These are phyloP conservation scores for Aphelinus atriplicis DNA, from an alignment of 1,140 invertebrate genomes.

Conservation along the genomic window DNA sequence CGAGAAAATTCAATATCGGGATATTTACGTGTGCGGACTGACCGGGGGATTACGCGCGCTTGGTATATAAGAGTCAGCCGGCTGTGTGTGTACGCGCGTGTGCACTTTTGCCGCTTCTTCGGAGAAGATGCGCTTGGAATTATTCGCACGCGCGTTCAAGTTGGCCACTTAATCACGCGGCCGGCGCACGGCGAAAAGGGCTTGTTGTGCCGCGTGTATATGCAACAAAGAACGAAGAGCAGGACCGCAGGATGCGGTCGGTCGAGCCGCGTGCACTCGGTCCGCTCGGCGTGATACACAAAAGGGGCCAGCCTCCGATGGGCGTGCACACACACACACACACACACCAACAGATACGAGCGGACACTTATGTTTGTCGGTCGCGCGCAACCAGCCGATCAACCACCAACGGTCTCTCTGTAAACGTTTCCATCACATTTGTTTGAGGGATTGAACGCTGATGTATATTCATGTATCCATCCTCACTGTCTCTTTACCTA, in stretches of 20 bases:
- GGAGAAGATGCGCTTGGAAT: conserved; percentile 45
- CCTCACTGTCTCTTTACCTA: too few relatives aligned
- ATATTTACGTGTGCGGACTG: conserved; percentile 17
- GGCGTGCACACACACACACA: too few relatives aligned
- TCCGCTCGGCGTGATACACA: background rate
- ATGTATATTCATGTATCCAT: background rate
- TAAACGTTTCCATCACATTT: conserved; percentile 28
- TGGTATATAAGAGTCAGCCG: too few relatives aligned
- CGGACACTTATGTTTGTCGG: conserved; percentile 12
- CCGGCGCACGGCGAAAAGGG: too few relatives aligned
- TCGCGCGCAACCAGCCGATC: background rate
- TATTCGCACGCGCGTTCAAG: conserved; percentile 46
- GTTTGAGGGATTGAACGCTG: conserved; percentile 21
- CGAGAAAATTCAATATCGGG: conserved; percentile 29
- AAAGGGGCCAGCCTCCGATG: background rate
- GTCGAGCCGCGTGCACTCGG: background rate
- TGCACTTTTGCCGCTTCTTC: conserved; percentile 46
- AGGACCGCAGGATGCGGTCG: conserved; percentile 42
- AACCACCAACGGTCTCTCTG: background rate
- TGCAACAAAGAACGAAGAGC: background rate
- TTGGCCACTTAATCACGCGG: background rate
- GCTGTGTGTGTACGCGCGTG: background rate
- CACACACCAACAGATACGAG: too few relatives aligned
- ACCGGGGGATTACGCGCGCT: too few relatives aligned
- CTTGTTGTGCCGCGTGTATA: background rate